phyloP scores from a whole-genome alignment of 2,888 invertebrate species.

The Hydraecia micacea region DNA sequence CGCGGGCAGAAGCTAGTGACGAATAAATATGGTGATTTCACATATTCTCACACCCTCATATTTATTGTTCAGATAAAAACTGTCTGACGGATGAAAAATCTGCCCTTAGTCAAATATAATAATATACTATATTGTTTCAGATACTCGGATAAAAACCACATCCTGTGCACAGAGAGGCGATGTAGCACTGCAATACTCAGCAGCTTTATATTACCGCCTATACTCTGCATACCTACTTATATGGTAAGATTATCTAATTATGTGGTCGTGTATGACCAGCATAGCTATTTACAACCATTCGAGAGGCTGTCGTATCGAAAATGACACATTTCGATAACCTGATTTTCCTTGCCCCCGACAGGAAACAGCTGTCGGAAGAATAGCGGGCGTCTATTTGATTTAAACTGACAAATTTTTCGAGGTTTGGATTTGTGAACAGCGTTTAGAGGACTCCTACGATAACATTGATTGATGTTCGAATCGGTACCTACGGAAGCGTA shows the following conservation, averaged over 20 bases:
- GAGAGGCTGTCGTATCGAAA: not conserved
- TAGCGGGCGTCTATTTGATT: not conserved
- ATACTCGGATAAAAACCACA: constrained; percentile 94
- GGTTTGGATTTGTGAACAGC: no score
- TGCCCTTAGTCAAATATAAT: no score
- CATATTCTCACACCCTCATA: no score
- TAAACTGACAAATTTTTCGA: no score
- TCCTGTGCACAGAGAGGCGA: constrained; percentile 93
- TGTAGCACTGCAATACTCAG: constrained; percentile 94
- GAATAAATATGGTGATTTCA: no score
- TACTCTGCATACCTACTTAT: constrained; percentile 96
- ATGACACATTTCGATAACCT: not conserved
- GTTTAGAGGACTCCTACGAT: no score
- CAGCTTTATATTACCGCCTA: constrained; percentile 94
- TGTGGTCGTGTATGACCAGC: not conserved
- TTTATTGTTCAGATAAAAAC: not conserved
- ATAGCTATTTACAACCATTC: no score
- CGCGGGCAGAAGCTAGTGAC: no score
- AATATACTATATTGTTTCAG: constrained; percentile 83
- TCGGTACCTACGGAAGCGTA: no score
- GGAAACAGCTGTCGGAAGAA: not conserved
- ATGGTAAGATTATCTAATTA: constrained; percentile 84
- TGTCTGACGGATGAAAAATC: not conserved
- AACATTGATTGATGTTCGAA: no score
- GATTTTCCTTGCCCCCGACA: not conserved